A percentile compares a stretch with the other conserved stretches of the same genome.
These are phyloP conservation scores for Trissolcus basalis DNA, from an alignment of 1,140 invertebrate species.

Conservation along the genomic window DNA sequence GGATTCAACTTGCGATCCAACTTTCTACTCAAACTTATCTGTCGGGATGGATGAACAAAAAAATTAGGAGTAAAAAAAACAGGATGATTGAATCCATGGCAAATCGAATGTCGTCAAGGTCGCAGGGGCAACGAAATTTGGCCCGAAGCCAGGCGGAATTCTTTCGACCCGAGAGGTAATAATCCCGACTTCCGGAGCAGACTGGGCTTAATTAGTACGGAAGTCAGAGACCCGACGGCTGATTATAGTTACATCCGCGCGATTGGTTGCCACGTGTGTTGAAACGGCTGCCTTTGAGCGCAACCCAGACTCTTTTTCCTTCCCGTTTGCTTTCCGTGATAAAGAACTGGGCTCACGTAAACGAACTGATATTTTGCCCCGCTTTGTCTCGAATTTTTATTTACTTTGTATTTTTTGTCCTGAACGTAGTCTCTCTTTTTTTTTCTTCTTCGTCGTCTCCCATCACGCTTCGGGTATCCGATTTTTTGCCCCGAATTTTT, in stretches of 20 bases:
- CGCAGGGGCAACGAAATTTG: slow-evolving; percentile 54
- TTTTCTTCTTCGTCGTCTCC: too few species aligned
- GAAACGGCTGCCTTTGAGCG: slow-evolving; percentile 10
- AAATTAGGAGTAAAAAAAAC: slow-evolving; percentile 2
- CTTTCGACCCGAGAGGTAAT: slow-evolving; percentile 67
- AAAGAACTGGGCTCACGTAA: slow-evolving; percentile 33
- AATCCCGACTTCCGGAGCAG: slow-evolving; percentile 74
- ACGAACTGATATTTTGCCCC: slow-evolving; percentile 43
- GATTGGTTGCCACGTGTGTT: slow-evolving; percentile 62
- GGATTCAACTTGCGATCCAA: slow-evolving; percentile 43
- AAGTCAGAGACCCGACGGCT: slow-evolving; percentile 63
- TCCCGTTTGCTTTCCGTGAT: slow-evolving; percentile 32
- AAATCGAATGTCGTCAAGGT: slow-evolving; percentile 54
- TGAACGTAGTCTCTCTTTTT: too few species aligned
- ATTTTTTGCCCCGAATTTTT: too few species aligned
- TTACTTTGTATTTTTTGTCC: slow-evolving; percentile 30
- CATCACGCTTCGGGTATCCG: too few species aligned
- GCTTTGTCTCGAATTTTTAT: slow-evolving; percentile 41
- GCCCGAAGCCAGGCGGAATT: slow-evolving; percentile 61
- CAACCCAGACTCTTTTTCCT: slow-evolving; percentile 14
- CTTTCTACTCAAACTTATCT: too few species aligned
- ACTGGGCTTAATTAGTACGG: slow-evolving; percentile 72
- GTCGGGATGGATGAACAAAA: too few species aligned
- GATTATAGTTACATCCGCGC: slow-evolving; percentile 66
- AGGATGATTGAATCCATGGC: slow-evolving; percentile 37